phyloP scores from a whole-genome alignment of 92 coral and sea anemone genomes.

The Zoanthus gigantus region DNA sequence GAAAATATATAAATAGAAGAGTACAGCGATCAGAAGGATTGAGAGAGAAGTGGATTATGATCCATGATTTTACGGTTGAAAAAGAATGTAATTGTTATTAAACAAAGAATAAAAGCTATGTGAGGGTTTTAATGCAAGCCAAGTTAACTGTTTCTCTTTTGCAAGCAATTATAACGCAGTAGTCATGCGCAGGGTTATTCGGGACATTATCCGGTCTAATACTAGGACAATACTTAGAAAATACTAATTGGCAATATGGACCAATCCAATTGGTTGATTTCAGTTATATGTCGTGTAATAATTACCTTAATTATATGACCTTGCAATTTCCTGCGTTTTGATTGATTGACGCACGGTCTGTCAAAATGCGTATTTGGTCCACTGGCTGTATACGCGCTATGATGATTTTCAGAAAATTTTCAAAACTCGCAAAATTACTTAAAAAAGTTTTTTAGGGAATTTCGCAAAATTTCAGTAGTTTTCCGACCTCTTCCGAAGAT shows the following conservation, averaged over 20 bases:
- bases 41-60: neutral
- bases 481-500: neutral
- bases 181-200: neutral
- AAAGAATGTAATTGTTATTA: neutral
- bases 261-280: neutral
- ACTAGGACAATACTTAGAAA: conserved; percentile 6
- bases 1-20: neutral
- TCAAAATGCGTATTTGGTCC: neutral
- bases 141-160: conserved; percentile 5
- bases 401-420: conserved; percentile 2
- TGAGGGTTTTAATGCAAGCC: neutral
- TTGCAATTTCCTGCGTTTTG: neutral
- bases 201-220: neutral
- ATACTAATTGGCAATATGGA: conserved; percentile 2
- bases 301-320: neutral
- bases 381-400: neutral
- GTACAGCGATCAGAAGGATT: neutral
- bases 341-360: too few species aligned
- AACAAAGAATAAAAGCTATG: neutral
- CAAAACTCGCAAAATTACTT: neutral
- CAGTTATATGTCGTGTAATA: conserved; percentile 1
- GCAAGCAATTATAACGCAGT: neutral
- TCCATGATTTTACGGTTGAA: neutral
- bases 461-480: neutral
- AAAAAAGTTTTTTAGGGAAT: neutral